Evolutionary conservation across 2,113 vertebrate species (phyloP).

Genomic region (Corapipo altera): DNA sequence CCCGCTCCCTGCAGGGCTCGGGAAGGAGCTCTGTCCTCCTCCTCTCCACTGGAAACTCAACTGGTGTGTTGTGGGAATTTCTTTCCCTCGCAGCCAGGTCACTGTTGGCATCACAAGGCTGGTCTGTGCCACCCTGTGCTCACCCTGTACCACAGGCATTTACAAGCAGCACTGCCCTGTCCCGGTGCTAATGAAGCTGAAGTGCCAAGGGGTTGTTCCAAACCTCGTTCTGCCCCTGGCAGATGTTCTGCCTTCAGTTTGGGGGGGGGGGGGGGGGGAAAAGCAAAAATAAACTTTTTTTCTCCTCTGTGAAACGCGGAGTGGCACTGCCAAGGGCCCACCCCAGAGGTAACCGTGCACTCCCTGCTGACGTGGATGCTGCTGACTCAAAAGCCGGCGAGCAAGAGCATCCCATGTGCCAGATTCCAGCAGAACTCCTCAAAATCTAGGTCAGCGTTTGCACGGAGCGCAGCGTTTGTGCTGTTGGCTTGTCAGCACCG

Average conservation of each 20-base stretch:
- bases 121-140: neutral
- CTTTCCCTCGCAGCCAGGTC: neutral
- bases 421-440: neutral
- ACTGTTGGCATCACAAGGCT: neutral
- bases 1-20: neutral
- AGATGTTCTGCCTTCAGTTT: neutral
- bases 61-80: neutral
- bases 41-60: neutral
- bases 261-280: neutral
- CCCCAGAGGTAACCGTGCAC: neutral
- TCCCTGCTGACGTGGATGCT: neutral
- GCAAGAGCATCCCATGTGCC: neutral
- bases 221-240: neutral
- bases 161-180: neutral
- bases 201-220: neutral
- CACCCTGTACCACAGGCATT: neutral
- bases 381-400: neutral
- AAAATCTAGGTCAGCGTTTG: conserved; percentile 26
- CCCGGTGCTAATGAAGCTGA: neutral
- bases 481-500: neutral
- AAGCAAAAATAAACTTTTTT: no score
- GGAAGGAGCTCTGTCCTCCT: neutral
- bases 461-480: neutral
- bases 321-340: neutral
- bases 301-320: neutral